These are phyloP conservation scores for Drosophila ohnishii DNA, from an alignment of 1,140 invertebrate species.

Conservation along the genomic window DNA sequence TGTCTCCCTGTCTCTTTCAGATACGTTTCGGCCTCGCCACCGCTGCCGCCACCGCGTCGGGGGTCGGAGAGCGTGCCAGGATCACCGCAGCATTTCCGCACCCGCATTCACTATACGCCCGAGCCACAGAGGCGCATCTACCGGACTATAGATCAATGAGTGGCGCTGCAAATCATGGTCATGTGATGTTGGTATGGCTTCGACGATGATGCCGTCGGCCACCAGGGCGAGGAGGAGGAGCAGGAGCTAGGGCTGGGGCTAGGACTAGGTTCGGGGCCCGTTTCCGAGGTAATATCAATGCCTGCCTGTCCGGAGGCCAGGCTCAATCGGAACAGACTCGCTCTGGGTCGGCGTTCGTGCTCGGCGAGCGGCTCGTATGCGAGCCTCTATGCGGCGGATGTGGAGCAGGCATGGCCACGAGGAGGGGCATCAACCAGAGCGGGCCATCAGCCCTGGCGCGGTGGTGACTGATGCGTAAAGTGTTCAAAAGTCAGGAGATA, in stretches of 20 bases:
- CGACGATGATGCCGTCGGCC: constrained; percentile 57
- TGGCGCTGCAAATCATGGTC: constrained; percentile 83
- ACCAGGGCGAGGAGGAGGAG: neutral
- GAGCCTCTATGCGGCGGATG: constrained; percentile 32
- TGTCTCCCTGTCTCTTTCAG: constrained; percentile 66
- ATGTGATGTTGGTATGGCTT: constrained; percentile 83
- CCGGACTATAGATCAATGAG: constrained; percentile 84
- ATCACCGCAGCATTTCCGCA: constrained; percentile 87
- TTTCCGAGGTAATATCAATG: constrained; percentile 20
- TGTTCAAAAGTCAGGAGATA: constrained; percentile 65
- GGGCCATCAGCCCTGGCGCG: constrained; percentile 27
- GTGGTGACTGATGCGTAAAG: constrained; percentile 53
- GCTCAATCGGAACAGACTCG: neutral
- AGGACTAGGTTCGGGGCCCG: neutral
- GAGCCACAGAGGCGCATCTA: constrained; percentile 88
- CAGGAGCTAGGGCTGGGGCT: constrained; percentile 1
- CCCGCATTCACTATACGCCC: constrained; percentile 88
- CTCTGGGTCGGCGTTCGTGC: constrained; percentile 10
- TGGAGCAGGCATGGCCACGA: constrained; percentile 26
- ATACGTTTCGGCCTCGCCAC: constrained; percentile 87
- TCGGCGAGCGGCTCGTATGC: constrained; percentile 38
- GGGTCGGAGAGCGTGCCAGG: constrained; percentile 88
- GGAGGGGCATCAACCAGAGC: constrained; percentile 9
- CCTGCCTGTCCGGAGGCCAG: constrained; percentile 1
- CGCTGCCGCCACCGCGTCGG: constrained; percentile 88